These are phyloP conservation scores for Eremobia ochroleuca DNA, from an alignment of 2,888 invertebrate species.

Conservation along the genomic window DNA sequence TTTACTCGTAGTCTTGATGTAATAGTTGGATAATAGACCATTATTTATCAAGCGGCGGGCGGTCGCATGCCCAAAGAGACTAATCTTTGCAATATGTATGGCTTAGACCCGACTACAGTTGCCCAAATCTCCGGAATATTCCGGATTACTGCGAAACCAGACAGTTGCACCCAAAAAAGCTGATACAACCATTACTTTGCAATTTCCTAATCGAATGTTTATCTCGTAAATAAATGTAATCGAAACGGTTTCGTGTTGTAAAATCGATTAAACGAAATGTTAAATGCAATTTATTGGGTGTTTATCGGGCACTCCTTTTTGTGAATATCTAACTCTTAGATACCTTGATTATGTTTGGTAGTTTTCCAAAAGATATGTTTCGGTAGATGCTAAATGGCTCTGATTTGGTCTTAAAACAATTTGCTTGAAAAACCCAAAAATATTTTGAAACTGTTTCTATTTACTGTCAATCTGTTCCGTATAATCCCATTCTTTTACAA, in stretches of 20 bases:
- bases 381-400: background rate
- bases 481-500: background rate
- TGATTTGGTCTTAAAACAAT: slow-evolving; percentile 5
- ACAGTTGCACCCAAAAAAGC: slow-evolving; percentile 26
- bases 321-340: slow-evolving; percentile 44
- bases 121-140: slow-evolving; percentile 29
- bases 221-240: slow-evolving; percentile 58
- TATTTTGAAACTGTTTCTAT: background rate
- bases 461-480: background rate
- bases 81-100: slow-evolving; percentile 53
- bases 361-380: slow-evolving; percentile 48
- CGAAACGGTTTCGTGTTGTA: slow-evolving; percentile 44
- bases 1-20: slow-evolving; percentile 29
- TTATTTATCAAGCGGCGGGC: slow-evolving; percentile 31
- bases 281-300: slow-evolving; percentile 54
- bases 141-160: slow-evolving; percentile 3
- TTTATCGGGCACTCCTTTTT: slow-evolving; percentile 60
- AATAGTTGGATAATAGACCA: slow-evolving; percentile 30
- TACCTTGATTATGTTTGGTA: slow-evolving; percentile 39
- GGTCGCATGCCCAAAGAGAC: slow-evolving; percentile 14
- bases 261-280: slow-evolving; percentile 51
- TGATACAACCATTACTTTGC: slow-evolving; percentile 23
- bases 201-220: slow-evolving; percentile 51
- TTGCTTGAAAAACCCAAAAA: background rate
- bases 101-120: slow-evolving; percentile 34